Evolutionary conservation across 2,797 vertebrate species (phyloP).

Genomic region (Enteromius fasciolatus): DNA sequence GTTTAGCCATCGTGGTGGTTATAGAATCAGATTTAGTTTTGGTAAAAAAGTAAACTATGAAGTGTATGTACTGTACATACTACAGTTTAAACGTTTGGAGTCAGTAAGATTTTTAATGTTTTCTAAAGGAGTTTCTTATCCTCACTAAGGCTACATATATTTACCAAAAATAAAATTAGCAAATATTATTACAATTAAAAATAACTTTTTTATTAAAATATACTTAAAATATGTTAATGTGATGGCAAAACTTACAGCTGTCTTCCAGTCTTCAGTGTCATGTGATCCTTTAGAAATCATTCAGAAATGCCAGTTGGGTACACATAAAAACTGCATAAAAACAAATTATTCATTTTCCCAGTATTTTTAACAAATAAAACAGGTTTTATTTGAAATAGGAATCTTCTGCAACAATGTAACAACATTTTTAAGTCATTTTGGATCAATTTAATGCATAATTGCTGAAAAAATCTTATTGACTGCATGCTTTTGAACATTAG

Average conservation of each 20-base stretch:
- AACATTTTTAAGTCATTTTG: neutral
- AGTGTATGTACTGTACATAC: neutral
- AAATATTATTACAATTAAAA: neutral
- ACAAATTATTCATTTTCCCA: neutral
- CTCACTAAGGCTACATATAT: neutral
- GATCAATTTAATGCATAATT: neutral
- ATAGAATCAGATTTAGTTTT: neutral
- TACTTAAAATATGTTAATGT: neutral
- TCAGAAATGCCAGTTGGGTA: neutral
- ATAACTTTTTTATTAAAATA: neutral
- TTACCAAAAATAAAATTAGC: neutral
- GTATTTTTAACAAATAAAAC: neutral
- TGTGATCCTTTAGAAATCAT: neutral
- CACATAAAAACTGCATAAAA: too few species aligned
- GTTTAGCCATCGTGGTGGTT: neutral
- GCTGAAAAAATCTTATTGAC: neutral
- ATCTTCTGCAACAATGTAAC: neutral
- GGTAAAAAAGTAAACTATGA: neutral
- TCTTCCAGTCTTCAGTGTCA: neutral
- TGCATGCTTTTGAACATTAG: neutral
- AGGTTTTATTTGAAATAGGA: neutral
- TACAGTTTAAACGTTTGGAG: neutral
- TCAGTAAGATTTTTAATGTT: neutral
- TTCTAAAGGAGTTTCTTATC: neutral
- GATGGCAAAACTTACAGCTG: neutral